These are phyloP conservation scores for Mesopsocus fuscifrons DNA, from an alignment of 2,888 invertebrate genomes.

Conservation along the genomic window DNA sequence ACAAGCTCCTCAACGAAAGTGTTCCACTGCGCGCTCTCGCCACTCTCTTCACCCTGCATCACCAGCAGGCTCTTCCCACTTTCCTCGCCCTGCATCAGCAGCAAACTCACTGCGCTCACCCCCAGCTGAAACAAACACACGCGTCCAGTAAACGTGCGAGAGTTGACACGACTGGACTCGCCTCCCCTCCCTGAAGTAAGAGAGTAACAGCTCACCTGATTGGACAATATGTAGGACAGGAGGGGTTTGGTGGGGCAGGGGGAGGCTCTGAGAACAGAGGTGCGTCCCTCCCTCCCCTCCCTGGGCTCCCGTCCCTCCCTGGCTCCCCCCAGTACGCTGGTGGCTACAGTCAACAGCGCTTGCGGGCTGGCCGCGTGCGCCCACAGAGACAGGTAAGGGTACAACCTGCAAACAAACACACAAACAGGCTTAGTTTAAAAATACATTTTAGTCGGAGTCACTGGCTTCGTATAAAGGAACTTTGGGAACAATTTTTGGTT, in stretches of 20 bases:
- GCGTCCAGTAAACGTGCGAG: neutral
- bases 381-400: conserved; percentile 3
- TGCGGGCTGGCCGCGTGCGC: too few species aligned
- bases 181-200: neutral
- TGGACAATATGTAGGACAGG: conserved; percentile 1
- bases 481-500: too few species aligned
- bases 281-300: neutral
- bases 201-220: neutral
- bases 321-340: neutral
- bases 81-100: conserved; percentile 5
- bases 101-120: neutral
- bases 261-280: neutral
- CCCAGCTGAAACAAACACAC: conserved; percentile 4
- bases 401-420: neutral
- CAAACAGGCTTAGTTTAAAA: neutral
- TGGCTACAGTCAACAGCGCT: neutral
- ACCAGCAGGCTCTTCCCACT: too few species aligned
- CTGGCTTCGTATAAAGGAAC: too few species aligned
- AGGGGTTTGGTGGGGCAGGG: neutral
- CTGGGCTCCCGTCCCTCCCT: neutral
- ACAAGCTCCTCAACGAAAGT: neutral
- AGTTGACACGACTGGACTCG: neutral
- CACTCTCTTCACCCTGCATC: neutral
- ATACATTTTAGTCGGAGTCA: too few species aligned
- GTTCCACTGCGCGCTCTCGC: neutral